Conservation (phyloP, 2,888 invertebrate species). For the Formica aserva region DNA sequence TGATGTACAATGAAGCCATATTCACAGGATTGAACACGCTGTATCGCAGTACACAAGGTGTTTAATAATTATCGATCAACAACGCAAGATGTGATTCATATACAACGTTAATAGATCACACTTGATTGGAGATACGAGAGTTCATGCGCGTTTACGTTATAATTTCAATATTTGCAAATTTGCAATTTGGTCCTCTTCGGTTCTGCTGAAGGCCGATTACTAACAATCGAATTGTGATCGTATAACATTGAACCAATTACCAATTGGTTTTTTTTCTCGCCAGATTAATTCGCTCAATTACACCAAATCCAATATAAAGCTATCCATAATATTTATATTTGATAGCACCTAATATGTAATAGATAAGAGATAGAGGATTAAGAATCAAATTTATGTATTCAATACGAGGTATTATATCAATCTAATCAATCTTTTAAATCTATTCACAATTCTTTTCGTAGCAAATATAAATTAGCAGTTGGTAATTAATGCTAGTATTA, state of each 20-base stretch:
- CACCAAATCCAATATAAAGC: not conserved
- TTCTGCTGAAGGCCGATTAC: not conserved
- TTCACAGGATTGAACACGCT: not conserved
- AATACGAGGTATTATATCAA: not conserved
- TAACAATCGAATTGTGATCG: not conserved
- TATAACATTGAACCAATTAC: not conserved
- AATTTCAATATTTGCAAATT: not conserved
- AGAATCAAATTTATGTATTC: not conserved
- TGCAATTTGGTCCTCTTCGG: not conserved
- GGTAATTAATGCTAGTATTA: not conserved
- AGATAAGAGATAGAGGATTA: not conserved
- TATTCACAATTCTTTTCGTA: not conserved
- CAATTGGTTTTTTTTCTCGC: not conserved
- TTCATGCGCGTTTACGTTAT: not conserved
- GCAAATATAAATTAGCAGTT: not conserved
- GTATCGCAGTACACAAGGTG: not conserved
- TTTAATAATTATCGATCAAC: conserved; percentile 30
- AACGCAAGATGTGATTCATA: not conserved
- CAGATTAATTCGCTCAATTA: not conserved
- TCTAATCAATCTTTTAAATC: not conserved
- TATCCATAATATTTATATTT: not conserved
- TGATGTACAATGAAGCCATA: not conserved
- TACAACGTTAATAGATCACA: not conserved
- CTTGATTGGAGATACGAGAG: not conserved
- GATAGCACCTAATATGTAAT: not conserved